phyloP scores from a whole-genome alignment of 2,888 invertebrate genomes.

The Galerucella calmariensis region DNA sequence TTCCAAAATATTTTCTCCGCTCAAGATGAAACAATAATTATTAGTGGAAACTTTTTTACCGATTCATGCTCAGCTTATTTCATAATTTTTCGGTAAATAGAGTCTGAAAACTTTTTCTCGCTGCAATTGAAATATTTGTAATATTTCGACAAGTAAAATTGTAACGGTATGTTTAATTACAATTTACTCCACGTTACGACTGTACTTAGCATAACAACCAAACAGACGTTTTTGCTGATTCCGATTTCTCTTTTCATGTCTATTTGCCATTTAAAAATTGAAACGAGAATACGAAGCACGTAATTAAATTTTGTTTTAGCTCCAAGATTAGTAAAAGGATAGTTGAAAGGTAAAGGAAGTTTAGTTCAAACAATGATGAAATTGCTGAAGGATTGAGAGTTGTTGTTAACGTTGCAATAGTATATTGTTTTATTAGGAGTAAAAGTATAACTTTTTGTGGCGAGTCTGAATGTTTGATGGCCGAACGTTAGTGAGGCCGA shows the following conservation, averaged over 20 bases:
- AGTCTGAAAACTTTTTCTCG: background rate
- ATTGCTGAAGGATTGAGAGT: too few relatives aligned
- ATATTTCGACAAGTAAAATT: background rate
- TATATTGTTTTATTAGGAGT: too few relatives aligned
- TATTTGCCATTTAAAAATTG: background rate
- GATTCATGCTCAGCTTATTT: too few relatives aligned
- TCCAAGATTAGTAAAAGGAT: background rate
- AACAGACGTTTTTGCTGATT: background rate
- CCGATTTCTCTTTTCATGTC: background rate
- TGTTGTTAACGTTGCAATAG: too few relatives aligned
- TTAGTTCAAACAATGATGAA: too few relatives aligned
- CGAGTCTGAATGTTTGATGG: too few relatives aligned
- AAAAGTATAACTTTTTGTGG: too few relatives aligned
- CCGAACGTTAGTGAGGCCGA: too few relatives aligned
- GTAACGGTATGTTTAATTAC: background rate
- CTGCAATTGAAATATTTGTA: background rate
- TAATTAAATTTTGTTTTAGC: background rate
- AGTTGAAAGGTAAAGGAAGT: background rate
- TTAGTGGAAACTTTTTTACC: background rate
- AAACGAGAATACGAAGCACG: background rate
- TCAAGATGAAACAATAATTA: background rate
- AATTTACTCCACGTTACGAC: background rate
- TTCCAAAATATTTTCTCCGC: too few relatives aligned
- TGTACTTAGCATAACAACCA: background rate
- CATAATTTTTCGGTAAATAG: background rate